Evolutionary conservation across 2,113 vertebrate species (phyloP), one percentile per base, ranked within the genome.

Genomic region (Notothenia coriiceps): DNA sequence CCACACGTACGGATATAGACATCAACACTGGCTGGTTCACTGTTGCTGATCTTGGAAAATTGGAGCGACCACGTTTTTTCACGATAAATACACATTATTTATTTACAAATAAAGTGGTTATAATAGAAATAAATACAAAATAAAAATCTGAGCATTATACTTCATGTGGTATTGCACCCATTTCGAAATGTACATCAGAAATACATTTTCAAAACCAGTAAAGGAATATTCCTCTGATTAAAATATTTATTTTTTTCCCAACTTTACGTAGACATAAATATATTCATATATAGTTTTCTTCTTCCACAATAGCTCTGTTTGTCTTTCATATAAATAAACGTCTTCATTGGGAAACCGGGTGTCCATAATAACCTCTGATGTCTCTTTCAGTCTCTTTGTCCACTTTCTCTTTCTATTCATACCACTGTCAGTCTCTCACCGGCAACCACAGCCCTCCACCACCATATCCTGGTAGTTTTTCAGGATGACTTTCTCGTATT

Each of bases 41-140:
- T 22, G 40, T 22, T 33, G 73, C 22, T 20, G 44, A 74, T 82
- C 68, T 75, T 54, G 92, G 95, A 96, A 96, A 95, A 95, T 95
- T 96, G 95, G 93, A 97, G 96, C 93, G 95, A 96, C 96, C 95
- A 96, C 94, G 90, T n/a, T 35, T 96, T 95, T 94, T 96, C 96
- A 96, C 92, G 98, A 98, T 99, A 99, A 99, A 99, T 99, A 99
- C 97, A 98, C 97, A 98, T 96, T 94, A 96, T 95, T 97, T 98
- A 98, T 98, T 97, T 97, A 97, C 97, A 98, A 98, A 97, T 97
- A 94, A 98, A 99, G 98, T 99, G 98, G 98, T 99, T 99, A 99
- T 98, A 97, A 98, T 98, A 97, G 96, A 97, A 99, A 99, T 99
- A 99, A 99, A 99, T 99, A 99, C 97, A 99, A 97, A 98, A 98